Percentiles rank a stretch among this genome's conserved stretches.
Conservation (phyloP, 2,113 vertebrate genomes). For the Verasper variegatus region DNA sequence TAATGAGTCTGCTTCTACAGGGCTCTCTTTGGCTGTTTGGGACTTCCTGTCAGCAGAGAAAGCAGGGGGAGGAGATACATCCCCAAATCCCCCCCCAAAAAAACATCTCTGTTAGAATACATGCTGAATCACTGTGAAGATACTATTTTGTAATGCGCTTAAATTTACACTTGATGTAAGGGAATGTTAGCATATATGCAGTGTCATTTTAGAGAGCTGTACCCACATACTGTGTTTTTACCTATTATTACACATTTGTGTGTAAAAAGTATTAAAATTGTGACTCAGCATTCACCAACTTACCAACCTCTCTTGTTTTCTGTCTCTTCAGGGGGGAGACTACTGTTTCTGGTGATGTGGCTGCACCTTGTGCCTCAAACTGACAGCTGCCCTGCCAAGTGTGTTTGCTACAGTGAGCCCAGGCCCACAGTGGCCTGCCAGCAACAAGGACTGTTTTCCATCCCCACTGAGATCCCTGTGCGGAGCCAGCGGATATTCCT, state of each 20-base stretch:
- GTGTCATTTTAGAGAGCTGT: background rate
- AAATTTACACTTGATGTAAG: background rate
- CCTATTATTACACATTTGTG: background rate
- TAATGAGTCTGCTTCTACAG: slow-evolving; percentile 54
- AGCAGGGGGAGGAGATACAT: slow-evolving; percentile 39
- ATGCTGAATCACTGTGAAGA: slow-evolving; percentile 29
- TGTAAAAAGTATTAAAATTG: no score
- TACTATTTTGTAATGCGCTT: slow-evolving; percentile 15
- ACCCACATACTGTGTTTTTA: background rate
- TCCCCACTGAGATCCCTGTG: slow-evolving; percentile 91
- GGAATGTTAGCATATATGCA: no score
- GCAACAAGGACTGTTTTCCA: slow-evolving; percentile 93
- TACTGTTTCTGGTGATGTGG: slow-evolving; percentile 94
- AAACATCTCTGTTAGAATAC: slow-evolving; percentile 44
- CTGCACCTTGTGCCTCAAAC: slow-evolving; percentile 87
- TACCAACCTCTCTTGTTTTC: slow-evolving; percentile 34
- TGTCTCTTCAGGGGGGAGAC: slow-evolving; percentile 86
- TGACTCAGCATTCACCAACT: no score
- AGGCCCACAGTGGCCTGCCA: slow-evolving; percentile 95
- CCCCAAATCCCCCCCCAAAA: slow-evolving; percentile 43
- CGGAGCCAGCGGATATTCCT: slow-evolving; percentile 96
- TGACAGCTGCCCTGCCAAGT: slow-evolving; percentile 91
- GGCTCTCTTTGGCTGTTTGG: slow-evolving; percentile 29
- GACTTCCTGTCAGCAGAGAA: slow-evolving; percentile 42
- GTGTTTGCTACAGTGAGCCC: slow-evolving; percentile 95